Evolutionary conservation across 2,888 invertebrate genomes (phyloP).

Genomic region (Eurytoma adleriae): DNA sequence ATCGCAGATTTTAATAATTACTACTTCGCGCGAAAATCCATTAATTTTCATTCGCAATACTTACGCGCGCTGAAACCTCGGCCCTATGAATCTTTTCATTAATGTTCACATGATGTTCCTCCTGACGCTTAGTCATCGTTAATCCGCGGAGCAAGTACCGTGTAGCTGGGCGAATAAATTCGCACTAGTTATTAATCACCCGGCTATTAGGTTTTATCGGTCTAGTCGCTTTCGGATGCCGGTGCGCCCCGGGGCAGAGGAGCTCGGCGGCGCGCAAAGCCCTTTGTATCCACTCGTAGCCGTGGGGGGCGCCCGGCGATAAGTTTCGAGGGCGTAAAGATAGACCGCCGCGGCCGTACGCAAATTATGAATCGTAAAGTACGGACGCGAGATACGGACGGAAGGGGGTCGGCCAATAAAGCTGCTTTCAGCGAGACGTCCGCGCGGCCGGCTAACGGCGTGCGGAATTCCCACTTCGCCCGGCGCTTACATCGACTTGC

Average conservation of each 20-base stretch:
- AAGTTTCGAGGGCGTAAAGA: conserved; percentile 13
- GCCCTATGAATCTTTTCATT: no score
- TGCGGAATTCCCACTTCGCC: conserved; percentile 5
- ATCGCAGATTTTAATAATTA: no score
- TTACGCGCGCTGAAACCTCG: no score
- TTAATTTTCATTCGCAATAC: no score
- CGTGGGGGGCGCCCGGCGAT: background rate
- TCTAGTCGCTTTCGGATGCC: background rate
- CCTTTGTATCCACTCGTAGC: background rate
- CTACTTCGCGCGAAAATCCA: no score
- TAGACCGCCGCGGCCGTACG: conserved; percentile 7
- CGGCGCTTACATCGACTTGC: background rate
- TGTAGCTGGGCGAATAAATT: conserved; percentile 16
- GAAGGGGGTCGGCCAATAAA: conserved; percentile 10
- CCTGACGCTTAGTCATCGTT: no score
- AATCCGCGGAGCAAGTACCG: no score
- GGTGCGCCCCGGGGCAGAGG: background rate
- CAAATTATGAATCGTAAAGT: conserved; percentile 32
- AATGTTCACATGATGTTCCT: no score
- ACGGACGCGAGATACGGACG: background rate
- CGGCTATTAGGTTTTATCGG: conserved; percentile 29
- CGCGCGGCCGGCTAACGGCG: background rate
- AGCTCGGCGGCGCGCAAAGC: background rate
- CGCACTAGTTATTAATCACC: conserved; percentile 36
- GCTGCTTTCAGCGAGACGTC: conserved; percentile 19